Evolutionary conservation across 2,797 vertebrate genomes (phyloP), one percentile per base, ranked within the genome.

Genomic region (Sebastes trivittatus): DNA sequence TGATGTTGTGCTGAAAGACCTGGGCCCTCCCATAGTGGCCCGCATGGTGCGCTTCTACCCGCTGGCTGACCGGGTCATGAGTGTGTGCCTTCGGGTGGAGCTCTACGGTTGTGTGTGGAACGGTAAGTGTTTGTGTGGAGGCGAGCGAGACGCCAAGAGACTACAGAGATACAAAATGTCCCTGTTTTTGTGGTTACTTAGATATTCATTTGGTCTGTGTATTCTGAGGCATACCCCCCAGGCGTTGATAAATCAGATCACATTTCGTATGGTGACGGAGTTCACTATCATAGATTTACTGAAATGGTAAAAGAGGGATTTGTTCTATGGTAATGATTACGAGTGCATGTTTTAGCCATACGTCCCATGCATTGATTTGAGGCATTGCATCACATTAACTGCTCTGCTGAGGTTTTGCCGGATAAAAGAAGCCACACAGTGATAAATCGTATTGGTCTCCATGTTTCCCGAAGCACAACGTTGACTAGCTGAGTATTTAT

Each of bases 81-180:
- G 98, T 0, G 98, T 99, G 60, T 99, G 98, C 88, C 95, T 99
- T 55, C 95, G 98, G n/a, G 97, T 99, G 22, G 98, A 99, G 88
- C 97, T 99, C 30, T 99, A 99, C 0, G 98, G 98, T 84, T 99
- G 98, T 54, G 78, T 97, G 0, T 99, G 98, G 98, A 94, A 95
- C 3, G 97, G 98, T 99, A 80, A 96, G 66, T 58, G 54, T 61
- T 5, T 59, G 46, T 52, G 5, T 61, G 66, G n/a, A 58, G 14
- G 32, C 22, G 46, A 71, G 25, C 22, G n/a, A 72, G 58, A 68
- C 34, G 22, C 13, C 1, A 42, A 63, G 55, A 59, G n/a, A 64
- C 14, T 59, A 18, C 30, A 64, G 27, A 76, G 23, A 70, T 36
- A n/a, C 16, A 62, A 20, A 74, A 70, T 22, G 46, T 70, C 30